Evolutionary conservation across 1,140 invertebrate species (phyloP), one percentile per base, ranked within the genome.

Genomic region (Cheumatopsyche charites): DNA sequence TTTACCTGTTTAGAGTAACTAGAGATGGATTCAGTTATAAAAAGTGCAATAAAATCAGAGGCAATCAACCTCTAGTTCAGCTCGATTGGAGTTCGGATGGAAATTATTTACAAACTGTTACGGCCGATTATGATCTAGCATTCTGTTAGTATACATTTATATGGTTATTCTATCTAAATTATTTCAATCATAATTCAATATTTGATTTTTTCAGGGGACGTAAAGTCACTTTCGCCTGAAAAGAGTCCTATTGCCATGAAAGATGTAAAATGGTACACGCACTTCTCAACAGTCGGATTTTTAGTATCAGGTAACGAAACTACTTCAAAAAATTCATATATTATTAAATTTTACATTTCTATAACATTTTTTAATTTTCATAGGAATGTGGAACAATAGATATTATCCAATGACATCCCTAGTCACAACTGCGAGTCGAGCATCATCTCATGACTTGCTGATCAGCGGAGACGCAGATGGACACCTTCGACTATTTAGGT

Each of bases 51-150:
- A 94, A 94, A 82, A 94, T 95, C 67, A 86, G 91, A 21, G 93
- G 93, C 7, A 88, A 89, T 0, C 92, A 94, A 77, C 91, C 92
- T 0, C 82, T 95, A 0, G 89, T 91, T 1, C 91, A 94, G 77
- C 80, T 98, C 23, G 96, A 98, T 79, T 98, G 94, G 94, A 96
- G 94, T 77, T 89, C 90, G 25, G 94, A 97, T 79, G 92, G 93
- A 62, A 90, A 90, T 77, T 94, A 91, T 77, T 79, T 98, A 41
- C 93, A 94, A 81, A 94, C 93, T 1, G 94, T 95, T 70, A 96
- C 95, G 17, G 92, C 94, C 74, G 95, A 97, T 79, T 97, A 96
- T 78, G 95, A 97, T 82, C 82, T 97, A 25, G 87, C 93, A 7
- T 95, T 92, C 80, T 96, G 94, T 95, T 87, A 90, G 90, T 86